Conservation (phyloP, 2,888 invertebrate species). For the Griposia aprilina region DNA sequence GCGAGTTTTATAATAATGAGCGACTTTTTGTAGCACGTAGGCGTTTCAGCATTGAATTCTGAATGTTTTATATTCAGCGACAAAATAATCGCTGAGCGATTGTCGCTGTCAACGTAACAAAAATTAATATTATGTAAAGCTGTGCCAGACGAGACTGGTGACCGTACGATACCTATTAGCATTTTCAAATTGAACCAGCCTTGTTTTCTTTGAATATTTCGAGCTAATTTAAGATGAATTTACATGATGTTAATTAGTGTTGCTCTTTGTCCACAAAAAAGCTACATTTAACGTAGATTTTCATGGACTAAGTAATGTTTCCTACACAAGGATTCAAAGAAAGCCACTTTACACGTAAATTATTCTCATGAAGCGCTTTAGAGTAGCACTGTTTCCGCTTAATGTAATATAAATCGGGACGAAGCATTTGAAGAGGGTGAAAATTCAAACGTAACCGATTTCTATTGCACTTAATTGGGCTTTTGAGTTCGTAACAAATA, state of each 20-base stretch:
- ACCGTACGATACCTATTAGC: constrained; percentile 57
- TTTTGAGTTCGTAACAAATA: constrained; percentile 26
- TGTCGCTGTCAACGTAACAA: constrained; percentile 10
- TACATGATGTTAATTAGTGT: constrained; percentile 44
- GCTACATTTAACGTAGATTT: neutral
- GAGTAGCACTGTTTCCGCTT: constrained; percentile 23
- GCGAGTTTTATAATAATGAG: too few species aligned
- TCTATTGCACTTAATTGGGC: constrained; percentile 30
- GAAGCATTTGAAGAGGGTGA: constrained; percentile 18
- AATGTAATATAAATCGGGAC: constrained; percentile 22
- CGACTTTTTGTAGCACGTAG: too few species aligned
- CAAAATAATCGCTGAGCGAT: too few species aligned
- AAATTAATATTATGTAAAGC: constrained; percentile 55
- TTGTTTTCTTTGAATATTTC: constrained; percentile 60
- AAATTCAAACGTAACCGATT: constrained; percentile 30
- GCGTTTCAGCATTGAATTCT: too few species aligned
- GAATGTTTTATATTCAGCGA: too few species aligned
- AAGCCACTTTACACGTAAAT: constrained; percentile 15
- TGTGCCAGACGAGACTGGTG: constrained; percentile 5
- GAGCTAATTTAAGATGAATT: constrained; percentile 50
- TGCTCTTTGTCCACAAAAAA: constrained; percentile 12
- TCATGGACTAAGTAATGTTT: neutral
- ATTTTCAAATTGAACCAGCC: constrained; percentile 55
- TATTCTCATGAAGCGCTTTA: constrained; percentile 16
- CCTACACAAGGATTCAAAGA: neutral